Base-by-base conservation (phyloP, 2,888 invertebrate species). In the Ophion costatus region DNA sequence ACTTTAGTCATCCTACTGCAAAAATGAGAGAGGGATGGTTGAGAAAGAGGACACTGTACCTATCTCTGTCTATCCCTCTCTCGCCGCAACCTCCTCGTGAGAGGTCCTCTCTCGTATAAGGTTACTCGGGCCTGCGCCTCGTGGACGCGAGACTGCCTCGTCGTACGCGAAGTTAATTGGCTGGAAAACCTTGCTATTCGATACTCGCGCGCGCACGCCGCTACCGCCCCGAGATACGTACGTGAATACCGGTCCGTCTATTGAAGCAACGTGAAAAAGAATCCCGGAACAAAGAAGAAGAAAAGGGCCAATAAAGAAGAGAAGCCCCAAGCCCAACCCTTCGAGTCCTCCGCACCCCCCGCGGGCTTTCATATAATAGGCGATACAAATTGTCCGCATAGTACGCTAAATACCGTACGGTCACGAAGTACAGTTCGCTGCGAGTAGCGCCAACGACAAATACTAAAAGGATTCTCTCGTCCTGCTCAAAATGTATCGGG, bases 151-250 rank as follows among this genome's bases (percentile, higher is more conserved):
- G 78, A 74, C 64, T 66, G 70, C 81, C 79, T 45, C 75, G 76
- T 79, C 82, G 84, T 82, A 88, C 89, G 90, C 89, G 86, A 88
- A 90, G 91, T 91, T 92, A 93, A 93, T 93, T 92, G 92, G 90
- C 91, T 91, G 92, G 92, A 93, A 93, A 93, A 93, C 91, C 90
- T 90, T 88, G 91, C 90, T 90, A 93, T 92, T 90, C 90, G 92
- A 92, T 92, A 92, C 91, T 89, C 89, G 79, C 82, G n/a, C 83
- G 80, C 82, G n/a, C 83, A 78, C 82, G n/a, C 83, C 78, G 91
- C 92, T 91, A 91, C 92, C 87, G 91, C 89, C 88, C 88, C 90
- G 89, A 89, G 90, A 92, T 91, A 92, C 92, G 90, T 92, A 69
- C 71, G 29, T 73, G 45, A 42, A 45, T 67, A 76, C 33, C 77